Conservation (phyloP, 2,888 invertebrate genomes). For the Ctena decussata region DNA sequence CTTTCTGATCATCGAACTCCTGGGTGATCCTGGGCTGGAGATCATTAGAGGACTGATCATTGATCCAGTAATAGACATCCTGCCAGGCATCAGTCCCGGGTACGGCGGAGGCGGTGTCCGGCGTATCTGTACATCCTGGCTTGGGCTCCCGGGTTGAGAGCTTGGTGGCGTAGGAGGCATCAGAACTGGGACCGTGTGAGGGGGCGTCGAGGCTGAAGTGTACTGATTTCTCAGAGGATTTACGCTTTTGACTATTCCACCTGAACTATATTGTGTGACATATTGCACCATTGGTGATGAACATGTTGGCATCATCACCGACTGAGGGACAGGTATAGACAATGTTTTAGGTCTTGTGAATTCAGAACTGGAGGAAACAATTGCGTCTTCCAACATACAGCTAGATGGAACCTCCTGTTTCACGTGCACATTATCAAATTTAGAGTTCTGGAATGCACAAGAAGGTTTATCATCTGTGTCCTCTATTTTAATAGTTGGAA, state of each 20-base stretch:
- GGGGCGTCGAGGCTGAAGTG: slow-evolving; percentile 62
- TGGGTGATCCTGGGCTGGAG: slow-evolving; percentile 47
- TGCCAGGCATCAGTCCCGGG: slow-evolving; percentile 71
- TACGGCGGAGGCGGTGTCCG: slow-evolving; percentile 83
- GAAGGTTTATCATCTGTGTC: slow-evolving; percentile 77
- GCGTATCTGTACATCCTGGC: slow-evolving; percentile 69
- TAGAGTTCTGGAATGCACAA: slow-evolving; percentile 75
- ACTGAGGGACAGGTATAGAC: slow-evolving; percentile 72
- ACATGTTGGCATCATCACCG: slow-evolving; percentile 50
- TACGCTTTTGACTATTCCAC: slow-evolving; percentile 61
- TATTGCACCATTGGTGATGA: slow-evolving; percentile 65
- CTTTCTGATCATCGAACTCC: slow-evolving; percentile 68
- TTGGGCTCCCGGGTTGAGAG: slow-evolving; percentile 83
- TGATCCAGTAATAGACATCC: slow-evolving; percentile 43
- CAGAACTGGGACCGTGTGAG: slow-evolving; percentile 74
- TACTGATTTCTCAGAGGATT: slow-evolving; percentile 46
- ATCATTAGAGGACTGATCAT: slow-evolving; percentile 44
- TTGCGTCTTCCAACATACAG: slow-evolving; percentile 60
- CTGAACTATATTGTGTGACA: slow-evolving; percentile 65
- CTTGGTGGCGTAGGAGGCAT: slow-evolving; percentile 82
- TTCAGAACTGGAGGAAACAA: slow-evolving; percentile 37
- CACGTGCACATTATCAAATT: slow-evolving; percentile 65
- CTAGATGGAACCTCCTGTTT: slow-evolving; percentile 68
- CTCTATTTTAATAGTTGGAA: slow-evolving; percentile 74
- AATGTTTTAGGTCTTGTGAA: slow-evolving; percentile 62